Evolutionary conservation across 2,888 invertebrate species (phyloP), one percentile per base, ranked within the genome.

Genomic region (Oligia fasciuncula): DNA sequence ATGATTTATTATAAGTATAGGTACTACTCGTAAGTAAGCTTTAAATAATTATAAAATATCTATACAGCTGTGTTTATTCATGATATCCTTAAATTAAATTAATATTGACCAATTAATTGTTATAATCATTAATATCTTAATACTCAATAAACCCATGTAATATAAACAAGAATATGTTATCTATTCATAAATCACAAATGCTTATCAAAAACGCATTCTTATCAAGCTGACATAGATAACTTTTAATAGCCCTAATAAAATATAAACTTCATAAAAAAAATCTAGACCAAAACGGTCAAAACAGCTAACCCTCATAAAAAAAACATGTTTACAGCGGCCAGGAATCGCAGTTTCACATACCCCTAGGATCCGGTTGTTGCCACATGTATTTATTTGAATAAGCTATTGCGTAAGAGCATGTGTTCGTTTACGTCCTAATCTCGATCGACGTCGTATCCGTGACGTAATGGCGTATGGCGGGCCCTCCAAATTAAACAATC

Each of bases 381-480:
- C 96, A 96, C 92, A 92, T 96, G 95, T 96, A 95, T 96, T 96
- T 96, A 95, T 96, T 96, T 96, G 92, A 91, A 93, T 91, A 94
- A 92, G 92, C 91, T 88, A 92, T 95, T 95, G 94, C 96, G 96
- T 94, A 95, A 93, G 93, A 93, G 92, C 95, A 95, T 93, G 91
- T 95, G 95, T 86, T 80, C 90, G 91, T 91, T 94, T 94, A 94
- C 96, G 96, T 94, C 87, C 91, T 89, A 91, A 91, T 82, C 93
- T 93, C 93, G 91, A 91, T 92, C 94, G 93, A 95, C 95, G 95
- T 95, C 93, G 91, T 90, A 92, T 92, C 90, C 90, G 94, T 96
- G 96, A 96, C 96, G 96, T 96, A 90, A 94, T 92, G 91, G 84
- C 93, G 91, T 84, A 87, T 79, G 89, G 74, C 92, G 87, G 94